These are phyloP conservation scores for Acrobasis repandana DNA, from an alignment of 2,888 invertebrate genomes.

Conservation along the genomic window DNA sequence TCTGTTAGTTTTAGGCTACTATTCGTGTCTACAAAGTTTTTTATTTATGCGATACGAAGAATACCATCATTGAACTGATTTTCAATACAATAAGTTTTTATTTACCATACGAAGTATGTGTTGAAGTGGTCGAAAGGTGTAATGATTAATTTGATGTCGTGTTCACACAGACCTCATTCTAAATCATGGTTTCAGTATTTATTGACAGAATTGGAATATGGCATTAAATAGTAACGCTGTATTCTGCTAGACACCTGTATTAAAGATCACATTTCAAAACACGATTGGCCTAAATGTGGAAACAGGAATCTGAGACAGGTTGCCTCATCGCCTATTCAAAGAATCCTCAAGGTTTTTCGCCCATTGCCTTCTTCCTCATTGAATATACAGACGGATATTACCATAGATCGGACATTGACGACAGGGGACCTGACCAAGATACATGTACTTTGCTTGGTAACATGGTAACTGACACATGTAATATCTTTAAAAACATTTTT, in stretches of 20 bases:
- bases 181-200: no score
- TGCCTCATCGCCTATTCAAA: conserved; percentile 7
- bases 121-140: no score
- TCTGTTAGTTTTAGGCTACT: no score
- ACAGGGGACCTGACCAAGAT: background rate
- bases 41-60: background rate
- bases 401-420: background rate
- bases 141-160: no score
- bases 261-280: no score
- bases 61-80: conserved; percentile 3
- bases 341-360: conserved; percentile 2
- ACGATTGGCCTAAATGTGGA: background rate
- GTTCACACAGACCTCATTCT: no score
- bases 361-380: conserved; percentile 17
- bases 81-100: background rate
- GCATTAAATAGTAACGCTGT: no score
- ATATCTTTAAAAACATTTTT: background rate
- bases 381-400: conserved; percentile 17
- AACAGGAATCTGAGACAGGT: background rate
- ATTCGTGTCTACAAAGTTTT: background rate
- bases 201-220: no score
- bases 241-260: no score
- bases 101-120: no score
- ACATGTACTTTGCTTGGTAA: background rate
- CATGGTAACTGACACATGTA: background rate